Evolutionary conservation across 1,140 invertebrate species (phyloP).

Genomic region (Tetragonula clypearis): DNA sequence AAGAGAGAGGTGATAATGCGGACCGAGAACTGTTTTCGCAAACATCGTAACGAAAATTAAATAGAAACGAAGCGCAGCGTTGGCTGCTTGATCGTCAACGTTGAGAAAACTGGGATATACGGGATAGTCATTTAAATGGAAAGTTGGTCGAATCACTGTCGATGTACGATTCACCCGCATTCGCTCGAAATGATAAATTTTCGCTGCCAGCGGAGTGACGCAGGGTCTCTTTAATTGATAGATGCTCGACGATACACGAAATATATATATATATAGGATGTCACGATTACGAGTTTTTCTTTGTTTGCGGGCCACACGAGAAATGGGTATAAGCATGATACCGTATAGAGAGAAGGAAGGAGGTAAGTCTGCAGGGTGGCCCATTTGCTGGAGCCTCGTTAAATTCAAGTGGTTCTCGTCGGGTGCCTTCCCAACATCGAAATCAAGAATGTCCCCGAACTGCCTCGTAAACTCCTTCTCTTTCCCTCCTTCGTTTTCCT

Average conservation of each 20-base stretch:
- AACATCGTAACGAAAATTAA: neutral
- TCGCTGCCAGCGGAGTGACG: neutral
- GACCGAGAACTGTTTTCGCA: neutral
- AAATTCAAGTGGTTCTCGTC: conserved; percentile 75
- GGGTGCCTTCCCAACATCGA: conserved; percentile 66
- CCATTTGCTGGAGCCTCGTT: conserved; percentile 72
- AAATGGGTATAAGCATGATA: conserved; percentile 46
- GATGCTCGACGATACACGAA: conserved; percentile 12
- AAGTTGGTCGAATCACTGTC: neutral
- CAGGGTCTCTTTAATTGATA: conserved; percentile 6
- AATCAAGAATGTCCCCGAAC: conserved; percentile 75
- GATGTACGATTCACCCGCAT: neutral
- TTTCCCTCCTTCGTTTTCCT: conserved; percentile 45
- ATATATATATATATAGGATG: conserved; percentile 26
- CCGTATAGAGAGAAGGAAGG: conserved; percentile 58
- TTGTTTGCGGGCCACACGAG: conserved; percentile 46
- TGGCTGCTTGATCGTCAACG: neutral
- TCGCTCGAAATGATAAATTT: neutral
- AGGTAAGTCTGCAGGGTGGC: conserved; percentile 70
- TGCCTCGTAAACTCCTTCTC: conserved; percentile 70
- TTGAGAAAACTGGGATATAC: neutral
- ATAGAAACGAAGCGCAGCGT: neutral
- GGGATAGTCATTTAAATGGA: neutral
- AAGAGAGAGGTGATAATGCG: neutral
- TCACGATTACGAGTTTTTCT: conserved; percentile 53